These are phyloP conservation scores for Astatoreochromis straeleni DNA, from an alignment of 2,113 vertebrate genomes.

Conservation along the genomic window DNA sequence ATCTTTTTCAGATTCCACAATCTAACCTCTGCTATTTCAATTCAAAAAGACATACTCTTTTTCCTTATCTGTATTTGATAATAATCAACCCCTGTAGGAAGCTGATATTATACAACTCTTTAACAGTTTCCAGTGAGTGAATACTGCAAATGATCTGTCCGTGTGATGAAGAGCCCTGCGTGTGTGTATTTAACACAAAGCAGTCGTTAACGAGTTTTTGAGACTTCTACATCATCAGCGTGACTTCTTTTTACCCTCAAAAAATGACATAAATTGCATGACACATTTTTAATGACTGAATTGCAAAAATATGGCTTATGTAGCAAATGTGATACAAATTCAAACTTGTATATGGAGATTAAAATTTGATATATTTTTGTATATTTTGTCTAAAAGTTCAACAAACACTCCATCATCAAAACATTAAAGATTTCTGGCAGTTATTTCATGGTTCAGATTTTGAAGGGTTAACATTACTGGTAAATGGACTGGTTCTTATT, in stretches of 20 bases:
- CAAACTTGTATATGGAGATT: fast-evolving
- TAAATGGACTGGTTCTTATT: background rate
- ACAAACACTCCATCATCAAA: background rate
- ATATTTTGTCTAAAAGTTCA: background rate
- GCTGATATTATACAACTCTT: background rate
- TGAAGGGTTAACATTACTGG: background rate
- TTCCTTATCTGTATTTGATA: background rate
- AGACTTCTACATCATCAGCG: background rate
- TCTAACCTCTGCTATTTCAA: background rate
- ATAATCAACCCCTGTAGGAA: background rate
- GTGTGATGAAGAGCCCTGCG: background rate
- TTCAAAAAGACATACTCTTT: background rate
- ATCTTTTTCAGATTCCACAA: background rate
- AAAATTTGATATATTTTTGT: background rate
- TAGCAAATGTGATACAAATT: background rate
- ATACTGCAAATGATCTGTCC: background rate
- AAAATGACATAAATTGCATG: background rate
- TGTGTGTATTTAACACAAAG: background rate
- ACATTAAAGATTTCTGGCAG: background rate
- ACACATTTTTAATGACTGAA: background rate
- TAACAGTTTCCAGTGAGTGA: background rate
- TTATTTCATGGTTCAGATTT: background rate
- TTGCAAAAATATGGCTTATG: background rate
- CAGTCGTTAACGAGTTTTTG: background rate
- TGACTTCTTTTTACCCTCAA: background rate